phyloP scores from a whole-genome alignment of 2,113 vertebrate genomes.

The Sphyrna mokarran region DNA sequence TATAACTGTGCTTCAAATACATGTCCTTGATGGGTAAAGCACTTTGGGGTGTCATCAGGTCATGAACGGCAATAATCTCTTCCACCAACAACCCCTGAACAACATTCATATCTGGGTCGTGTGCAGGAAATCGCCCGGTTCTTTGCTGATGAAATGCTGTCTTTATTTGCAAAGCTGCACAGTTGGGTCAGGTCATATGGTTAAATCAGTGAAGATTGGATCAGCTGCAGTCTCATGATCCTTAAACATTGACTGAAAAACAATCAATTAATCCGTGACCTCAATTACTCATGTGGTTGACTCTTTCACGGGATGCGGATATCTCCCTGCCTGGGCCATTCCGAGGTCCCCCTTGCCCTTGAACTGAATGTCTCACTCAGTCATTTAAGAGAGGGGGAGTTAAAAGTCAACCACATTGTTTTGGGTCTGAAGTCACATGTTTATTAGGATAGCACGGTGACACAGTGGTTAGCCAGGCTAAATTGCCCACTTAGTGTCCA shows the following conservation, averaged over 20 bases:
- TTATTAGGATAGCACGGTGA: too few species aligned
- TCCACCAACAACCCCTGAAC: neutral
- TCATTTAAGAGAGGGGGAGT: too few species aligned
- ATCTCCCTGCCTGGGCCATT: neutral
- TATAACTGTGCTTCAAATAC: too few species aligned
- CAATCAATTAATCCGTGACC: neutral
- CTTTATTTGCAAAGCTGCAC: neutral
- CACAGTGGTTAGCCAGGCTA: too few species aligned
- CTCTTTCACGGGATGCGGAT: too few species aligned
- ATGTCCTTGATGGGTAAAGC: neutral
- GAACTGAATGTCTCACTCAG: too few species aligned
- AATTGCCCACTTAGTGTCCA: too few species aligned
- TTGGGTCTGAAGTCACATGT: too few species aligned
- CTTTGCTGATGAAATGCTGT: neutral
- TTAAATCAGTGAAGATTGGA: neutral
- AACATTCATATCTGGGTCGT: constrained; percentile 34
- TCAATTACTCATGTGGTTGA: neutral
- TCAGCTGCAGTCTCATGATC: neutral
- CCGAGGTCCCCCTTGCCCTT: too few species aligned
- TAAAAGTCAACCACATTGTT: too few species aligned
- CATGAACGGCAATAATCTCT: too few species aligned
- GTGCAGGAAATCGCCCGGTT: constrained; percentile 20
- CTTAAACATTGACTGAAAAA: neutral
- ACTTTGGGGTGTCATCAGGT: too few species aligned
- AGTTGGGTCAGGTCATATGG: neutral